Evolutionary conservation across 2,113 vertebrate species (phyloP).

Genomic region (Spheniscus mendiculus): DNA sequence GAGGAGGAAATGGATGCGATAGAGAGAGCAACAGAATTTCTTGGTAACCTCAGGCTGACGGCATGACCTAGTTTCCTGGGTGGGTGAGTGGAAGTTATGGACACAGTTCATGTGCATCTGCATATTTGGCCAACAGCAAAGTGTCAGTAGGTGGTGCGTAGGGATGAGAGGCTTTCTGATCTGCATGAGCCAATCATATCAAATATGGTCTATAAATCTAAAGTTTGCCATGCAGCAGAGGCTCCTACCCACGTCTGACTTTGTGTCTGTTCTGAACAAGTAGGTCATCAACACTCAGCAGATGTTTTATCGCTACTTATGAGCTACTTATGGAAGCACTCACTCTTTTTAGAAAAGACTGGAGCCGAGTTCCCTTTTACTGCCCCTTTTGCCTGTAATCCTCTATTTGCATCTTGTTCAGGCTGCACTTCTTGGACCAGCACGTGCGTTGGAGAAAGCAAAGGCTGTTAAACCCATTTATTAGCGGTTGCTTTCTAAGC

Average conservation of each 20-base stretch:
- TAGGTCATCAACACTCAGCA: background rate
- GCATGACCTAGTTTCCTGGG: background rate
- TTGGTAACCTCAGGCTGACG: background rate
- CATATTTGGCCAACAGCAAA: background rate
- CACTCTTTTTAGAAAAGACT: background rate
- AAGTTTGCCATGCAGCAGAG: background rate
- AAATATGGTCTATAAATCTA: rapidly evolving
- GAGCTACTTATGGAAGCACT: background rate
- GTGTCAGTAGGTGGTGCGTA: rapidly evolving
- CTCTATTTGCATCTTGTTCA: background rate
- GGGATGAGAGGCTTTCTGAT: background rate
- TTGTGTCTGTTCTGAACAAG: background rate
- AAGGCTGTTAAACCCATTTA: background rate
- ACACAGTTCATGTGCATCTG: background rate
- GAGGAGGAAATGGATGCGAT: background rate
- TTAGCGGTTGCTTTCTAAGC: background rate
- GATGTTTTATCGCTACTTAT: background rate
- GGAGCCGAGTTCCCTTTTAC: background rate
- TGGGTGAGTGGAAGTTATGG: background rate
- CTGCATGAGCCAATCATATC: rapidly evolving
- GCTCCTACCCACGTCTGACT: background rate
- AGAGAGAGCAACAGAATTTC: background rate
- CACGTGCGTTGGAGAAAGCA: background rate
- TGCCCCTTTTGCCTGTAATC: background rate
- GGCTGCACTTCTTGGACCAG: background rate